phyloP scores from a whole-genome alignment of 2,888 invertebrate genomes.

The Rosalia funebris region DNA sequence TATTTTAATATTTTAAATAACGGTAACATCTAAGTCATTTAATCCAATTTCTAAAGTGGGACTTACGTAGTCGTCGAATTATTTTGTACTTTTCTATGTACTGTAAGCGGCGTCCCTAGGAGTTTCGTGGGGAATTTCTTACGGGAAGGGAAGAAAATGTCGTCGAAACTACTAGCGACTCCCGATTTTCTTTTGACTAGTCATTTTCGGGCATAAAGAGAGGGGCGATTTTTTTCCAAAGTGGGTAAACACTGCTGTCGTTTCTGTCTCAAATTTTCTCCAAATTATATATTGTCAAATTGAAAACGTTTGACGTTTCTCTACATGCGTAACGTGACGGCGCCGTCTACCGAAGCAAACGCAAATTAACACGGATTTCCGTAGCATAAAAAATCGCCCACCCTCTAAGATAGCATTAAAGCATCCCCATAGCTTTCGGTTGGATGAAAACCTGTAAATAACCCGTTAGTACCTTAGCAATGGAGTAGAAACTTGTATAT shows the following conservation, averaged over 20 bases:
- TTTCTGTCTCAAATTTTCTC: no score
- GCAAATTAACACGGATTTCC: no score
- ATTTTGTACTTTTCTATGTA: conserved; percentile 25
- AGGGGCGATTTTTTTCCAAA: background rate
- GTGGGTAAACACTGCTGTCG: no score
- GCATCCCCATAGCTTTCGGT: background rate
- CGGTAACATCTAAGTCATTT: conserved; percentile 23
- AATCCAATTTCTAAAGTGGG: conserved; percentile 15
- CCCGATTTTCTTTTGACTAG: conserved; percentile 15
- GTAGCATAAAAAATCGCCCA: no score
- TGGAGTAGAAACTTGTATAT: conserved; percentile 43
- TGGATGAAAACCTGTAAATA: conserved; percentile 34
- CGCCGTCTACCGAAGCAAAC: no score
- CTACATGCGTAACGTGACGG: no score
- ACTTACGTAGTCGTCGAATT: conserved; percentile 17
- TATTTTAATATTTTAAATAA: conserved; percentile 30
- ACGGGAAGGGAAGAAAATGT: no score
- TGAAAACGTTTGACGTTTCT: no score
- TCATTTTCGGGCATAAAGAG: background rate
- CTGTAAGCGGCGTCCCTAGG: background rate
- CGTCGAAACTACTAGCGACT: background rate
- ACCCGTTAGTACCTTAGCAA: conserved; percentile 29
- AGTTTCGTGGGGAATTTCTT: conserved; percentile 2
- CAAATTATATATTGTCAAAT: no score
- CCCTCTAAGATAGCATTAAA: background rate